Evolutionary conservation across 2,113 vertebrate genomes (phyloP).

Genomic region (Grallaria varia): DNA sequence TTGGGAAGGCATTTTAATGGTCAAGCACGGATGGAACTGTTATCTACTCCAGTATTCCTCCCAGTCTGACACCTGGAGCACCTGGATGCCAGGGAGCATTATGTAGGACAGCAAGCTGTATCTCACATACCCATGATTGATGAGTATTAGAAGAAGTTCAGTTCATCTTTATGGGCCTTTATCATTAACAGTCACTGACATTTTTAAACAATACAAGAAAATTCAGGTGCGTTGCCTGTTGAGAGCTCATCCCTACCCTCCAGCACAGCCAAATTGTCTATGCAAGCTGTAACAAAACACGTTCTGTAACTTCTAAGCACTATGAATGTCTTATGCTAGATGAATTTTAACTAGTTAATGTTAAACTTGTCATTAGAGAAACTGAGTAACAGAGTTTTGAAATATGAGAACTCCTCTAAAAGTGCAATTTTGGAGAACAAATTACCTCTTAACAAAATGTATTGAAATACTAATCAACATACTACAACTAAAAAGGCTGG

Average conservation of each 20-base stretch:
- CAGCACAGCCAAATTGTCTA: background rate
- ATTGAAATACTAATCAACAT: background rate
- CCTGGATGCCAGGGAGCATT: background rate
- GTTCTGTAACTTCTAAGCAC: background rate
- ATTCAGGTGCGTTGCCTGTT: background rate
- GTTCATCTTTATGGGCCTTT: background rate
- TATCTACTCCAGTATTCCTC: background rate
- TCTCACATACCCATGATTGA: background rate
- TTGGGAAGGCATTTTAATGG: background rate
- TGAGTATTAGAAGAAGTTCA: background rate
- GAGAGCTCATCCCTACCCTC: background rate
- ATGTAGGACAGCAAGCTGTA: background rate
- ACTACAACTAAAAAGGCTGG: background rate
- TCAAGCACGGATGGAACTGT: background rate
- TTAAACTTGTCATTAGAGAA: constrained; percentile 11
- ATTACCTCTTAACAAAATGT: background rate
- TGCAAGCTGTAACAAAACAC: background rate
- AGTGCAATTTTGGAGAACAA: background rate
- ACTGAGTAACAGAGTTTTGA: background rate
- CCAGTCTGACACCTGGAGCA: background rate
- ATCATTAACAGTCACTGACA: background rate
- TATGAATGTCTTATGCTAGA: background rate
- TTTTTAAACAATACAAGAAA: background rate
- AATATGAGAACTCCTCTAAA: background rate
- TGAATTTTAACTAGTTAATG: constrained; percentile 2